Evolutionary conservation across 2,888 invertebrate species (phyloP), one percentile per base, ranked within the genome.

Genomic region (Brachyopa scutellaris): DNA sequence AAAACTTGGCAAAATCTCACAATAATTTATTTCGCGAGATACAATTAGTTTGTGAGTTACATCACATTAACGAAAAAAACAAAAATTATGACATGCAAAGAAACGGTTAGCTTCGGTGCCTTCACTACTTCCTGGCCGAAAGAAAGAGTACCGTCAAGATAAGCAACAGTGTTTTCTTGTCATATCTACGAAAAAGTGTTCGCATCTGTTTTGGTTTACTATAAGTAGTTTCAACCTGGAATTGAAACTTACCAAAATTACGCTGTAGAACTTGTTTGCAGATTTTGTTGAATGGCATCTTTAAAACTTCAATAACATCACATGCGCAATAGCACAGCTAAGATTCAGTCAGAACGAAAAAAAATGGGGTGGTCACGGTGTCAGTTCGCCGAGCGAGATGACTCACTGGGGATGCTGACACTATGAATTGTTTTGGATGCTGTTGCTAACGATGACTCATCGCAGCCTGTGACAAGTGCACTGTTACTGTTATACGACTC

Each of bases 401-500:
- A 82, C 70, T 82, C 82, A 82, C 29, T 66, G 59, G 82, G 70
- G 82, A 66, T 76, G 69, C 80, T 62, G 36, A 49, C 19, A 51
- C 21, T 29, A 23, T 40, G 33, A 67, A 55, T 64, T 59, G 57
- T 67, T 57, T 45, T 40, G 80, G 80, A 76, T 70, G 64, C 82
- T 82, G 82, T 82, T 82, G 77, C 77, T 66, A 70, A 66, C 64
- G 69, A 76, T 82, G 82, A 82, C 53, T 77, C 82, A 82, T 66
- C 51, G 31, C 13, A 9, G 19, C 26, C 17, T 19, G 7, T 8
- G 40, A 6, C 13, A 49, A 33, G 11, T 36, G 40, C 57, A 45
- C 11, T 13, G 15, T 42, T 76, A 82, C 76, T 82, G 80, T 82
- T 76, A 82, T 82, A 82, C 80, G 4, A 17, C 8, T 15, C 42